phyloP scores from a whole-genome alignment of 2,888 invertebrate species.

The Monopis laevigella region DNA sequence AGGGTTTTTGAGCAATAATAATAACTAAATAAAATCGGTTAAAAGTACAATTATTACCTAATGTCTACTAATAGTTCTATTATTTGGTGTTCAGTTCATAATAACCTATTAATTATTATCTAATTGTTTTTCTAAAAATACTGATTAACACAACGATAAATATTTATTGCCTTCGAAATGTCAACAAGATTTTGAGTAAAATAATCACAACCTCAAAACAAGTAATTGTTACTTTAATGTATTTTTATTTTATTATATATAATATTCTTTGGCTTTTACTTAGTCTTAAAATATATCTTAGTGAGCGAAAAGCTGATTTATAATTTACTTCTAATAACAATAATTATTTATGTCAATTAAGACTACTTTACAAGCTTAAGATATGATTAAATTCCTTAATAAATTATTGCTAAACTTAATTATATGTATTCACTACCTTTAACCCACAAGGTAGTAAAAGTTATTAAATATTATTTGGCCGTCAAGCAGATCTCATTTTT shows the following conservation, averaged over 20 bases:
- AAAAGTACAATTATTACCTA: no score
- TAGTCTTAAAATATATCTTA: background rate
- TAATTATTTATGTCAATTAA: no score
- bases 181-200: constrained; percentile 20
- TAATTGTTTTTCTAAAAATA: no score
- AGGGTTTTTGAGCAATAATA: no score
- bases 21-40: no score
- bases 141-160: background rate
- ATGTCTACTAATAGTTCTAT: no score
- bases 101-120: no score
- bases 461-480: constrained; percentile 34
- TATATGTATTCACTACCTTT: background rate
- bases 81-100: no score
- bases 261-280: background rate
- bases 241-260: constrained; percentile 27
- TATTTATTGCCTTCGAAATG: background rate
- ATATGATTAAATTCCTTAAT: constrained; percentile 19
- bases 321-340: no score
- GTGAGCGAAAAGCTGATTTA: background rate
- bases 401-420: constrained; percentile 3
- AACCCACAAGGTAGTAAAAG: background rate
- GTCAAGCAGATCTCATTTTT: constrained; percentile 31
- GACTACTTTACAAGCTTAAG: constrained; percentile 20
- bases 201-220: constrained; percentile 44
- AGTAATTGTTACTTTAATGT: constrained; percentile 28